Evolutionary conservation across 2,888 invertebrate genomes (phyloP), one percentile per base, ranked within the genome.

Genomic region (Oithona nana): DNA sequence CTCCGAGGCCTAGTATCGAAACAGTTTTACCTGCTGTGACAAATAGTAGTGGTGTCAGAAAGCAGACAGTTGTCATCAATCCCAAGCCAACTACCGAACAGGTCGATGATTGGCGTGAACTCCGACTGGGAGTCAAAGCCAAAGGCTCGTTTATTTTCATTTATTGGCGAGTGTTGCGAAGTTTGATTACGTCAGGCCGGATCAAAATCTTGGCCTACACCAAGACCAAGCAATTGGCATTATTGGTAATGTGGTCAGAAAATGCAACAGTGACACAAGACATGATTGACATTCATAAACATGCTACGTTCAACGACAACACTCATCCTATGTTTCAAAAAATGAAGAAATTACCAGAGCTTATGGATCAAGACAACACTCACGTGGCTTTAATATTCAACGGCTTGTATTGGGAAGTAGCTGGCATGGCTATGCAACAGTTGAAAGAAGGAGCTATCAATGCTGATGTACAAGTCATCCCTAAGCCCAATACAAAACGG

Each of bases 371-470:
- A 16, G 24, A 26, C 13, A 24, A 13, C 20, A 54, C 13, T 3
- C 26, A 54, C 26, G 29, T 28, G 4, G 28, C 31, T n/a, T 31
- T 57, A 8, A 31, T 28, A n/a, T 22, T 22, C 26, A 57, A 39
- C 31, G 57, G 57, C 6, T 11, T 57, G 20, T 3, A 29, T 29
- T 57, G 57, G 57, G 57, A 57, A 57, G 22, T 57, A 16, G 20
- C 57, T 1, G 57, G 57, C 8, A 30, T 31, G n/a, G 22, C 28
- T 31, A 16, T 24, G 30, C 29, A 31, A 26, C 20, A 11, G 28
- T 6, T n/a, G n/a, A 22, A 57, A 24, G 16, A 20, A 3, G 26
- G 3, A 3, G 22, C 24, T 26, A 54, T 3, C 3, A 26, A 54
- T 3, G 26, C 22, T 24, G 8, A 3, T 22, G 8, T 2, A 49